Evolutionary conservation across 1,140 invertebrate genomes (phyloP).

Genomic region (Drosophila prosaltans): DNA sequence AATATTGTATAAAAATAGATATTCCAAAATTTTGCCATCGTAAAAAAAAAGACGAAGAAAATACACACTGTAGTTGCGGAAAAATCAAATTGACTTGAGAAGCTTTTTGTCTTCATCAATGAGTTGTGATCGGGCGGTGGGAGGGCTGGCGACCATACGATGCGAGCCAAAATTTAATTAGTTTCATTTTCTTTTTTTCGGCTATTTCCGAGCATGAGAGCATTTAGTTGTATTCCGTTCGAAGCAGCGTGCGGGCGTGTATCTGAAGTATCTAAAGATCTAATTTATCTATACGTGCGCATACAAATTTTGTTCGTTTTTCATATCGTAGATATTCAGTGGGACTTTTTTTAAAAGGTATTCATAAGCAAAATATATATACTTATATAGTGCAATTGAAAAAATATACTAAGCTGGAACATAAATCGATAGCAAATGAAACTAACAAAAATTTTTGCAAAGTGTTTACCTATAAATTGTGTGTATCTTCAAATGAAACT

Average conservation of each 20-base stretch:
- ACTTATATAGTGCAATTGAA: background rate
- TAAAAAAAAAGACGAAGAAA: conserved; percentile 13
- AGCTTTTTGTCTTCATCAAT: conserved; percentile 73
- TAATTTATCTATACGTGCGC: background rate
- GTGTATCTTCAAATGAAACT: background rate
- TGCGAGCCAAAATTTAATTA: conserved; percentile 56
- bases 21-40: conserved; percentile 52
- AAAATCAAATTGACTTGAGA: conserved; percentile 51
- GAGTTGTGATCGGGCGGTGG: conserved; percentile 25
- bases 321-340: background rate
- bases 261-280: conserved; percentile 21
- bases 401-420: background rate
- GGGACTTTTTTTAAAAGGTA: background rate
- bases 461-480: background rate
- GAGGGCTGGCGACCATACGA: background rate
- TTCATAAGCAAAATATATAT: background rate
- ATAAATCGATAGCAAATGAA: background rate
- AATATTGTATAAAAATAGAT: conserved; percentile 73
- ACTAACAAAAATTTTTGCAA: background rate
- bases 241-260: conserved; percentile 68
- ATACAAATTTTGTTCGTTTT: background rate
- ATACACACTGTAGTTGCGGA: conserved; percentile 56
- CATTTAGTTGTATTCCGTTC: conserved; percentile 63
- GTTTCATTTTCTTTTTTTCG: conserved; percentile 49
- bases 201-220: conserved; percentile 43